Conservation (phyloP, 2,113 vertebrate genomes). For the Callipepla squamata region DNA sequence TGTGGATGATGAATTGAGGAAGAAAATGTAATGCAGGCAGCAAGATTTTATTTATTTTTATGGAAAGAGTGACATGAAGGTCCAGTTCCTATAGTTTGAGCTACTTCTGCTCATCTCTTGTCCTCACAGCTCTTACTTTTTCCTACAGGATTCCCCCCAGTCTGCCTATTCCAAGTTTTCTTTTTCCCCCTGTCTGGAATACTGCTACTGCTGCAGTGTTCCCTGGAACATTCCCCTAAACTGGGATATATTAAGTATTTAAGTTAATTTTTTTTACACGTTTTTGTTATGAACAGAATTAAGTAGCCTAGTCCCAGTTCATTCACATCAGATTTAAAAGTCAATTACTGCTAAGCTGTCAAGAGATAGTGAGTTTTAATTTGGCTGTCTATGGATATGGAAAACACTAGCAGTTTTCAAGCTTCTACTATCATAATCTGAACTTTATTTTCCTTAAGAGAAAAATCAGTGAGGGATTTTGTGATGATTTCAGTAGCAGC, state of each 20-base stretch:
- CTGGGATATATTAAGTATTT: background rate
- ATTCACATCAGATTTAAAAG: background rate
- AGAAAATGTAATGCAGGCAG: background rate
- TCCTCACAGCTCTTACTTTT: background rate
- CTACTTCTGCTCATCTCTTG: background rate
- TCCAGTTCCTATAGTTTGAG: background rate
- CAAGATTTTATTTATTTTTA: background rate
- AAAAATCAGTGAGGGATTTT: background rate
- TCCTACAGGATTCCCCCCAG: background rate
- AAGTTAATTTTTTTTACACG: background rate
- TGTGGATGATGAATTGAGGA: background rate
- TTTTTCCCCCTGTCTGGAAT: background rate
- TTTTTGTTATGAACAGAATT: background rate
- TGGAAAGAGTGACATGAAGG: background rate
- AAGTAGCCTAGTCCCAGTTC: background rate
- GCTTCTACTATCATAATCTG: background rate
- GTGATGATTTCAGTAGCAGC: background rate
- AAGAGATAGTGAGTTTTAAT: background rate
- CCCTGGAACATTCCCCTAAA: background rate
- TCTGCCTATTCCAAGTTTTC: background rate
- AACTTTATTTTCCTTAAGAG: background rate
- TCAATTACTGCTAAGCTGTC: background rate
- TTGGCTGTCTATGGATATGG: background rate
- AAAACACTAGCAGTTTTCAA: background rate
- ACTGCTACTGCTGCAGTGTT: background rate